phyloP scores from a whole-genome alignment of 2,797 vertebrate genomes.

The Argentina silus region DNA sequence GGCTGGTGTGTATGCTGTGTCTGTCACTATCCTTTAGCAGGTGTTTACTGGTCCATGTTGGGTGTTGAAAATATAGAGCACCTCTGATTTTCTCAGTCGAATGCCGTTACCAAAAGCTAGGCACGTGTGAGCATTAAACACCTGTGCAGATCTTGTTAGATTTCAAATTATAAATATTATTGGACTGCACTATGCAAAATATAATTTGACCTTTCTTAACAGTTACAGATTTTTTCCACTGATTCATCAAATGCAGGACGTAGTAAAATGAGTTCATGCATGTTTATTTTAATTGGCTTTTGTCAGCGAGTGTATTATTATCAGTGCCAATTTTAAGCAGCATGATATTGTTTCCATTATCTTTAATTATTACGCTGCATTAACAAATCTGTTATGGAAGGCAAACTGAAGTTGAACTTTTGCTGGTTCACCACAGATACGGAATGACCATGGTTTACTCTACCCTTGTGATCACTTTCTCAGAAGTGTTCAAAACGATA shows the following conservation, averaged over 20 bases:
- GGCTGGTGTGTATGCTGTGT: neutral
- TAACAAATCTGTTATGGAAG: constrained; percentile 4
- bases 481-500: no score
- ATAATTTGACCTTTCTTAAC: neutral
- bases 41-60: neutral
- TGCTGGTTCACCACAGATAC: neutral
- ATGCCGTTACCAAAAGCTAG: neutral
- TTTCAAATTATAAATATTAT: neutral
- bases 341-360: constrained; percentile 26
- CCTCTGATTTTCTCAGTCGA: neutral
- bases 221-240: neutral
- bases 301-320: constrained; percentile 6
- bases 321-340: constrained; percentile 5
- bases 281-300: constrained; percentile 15
- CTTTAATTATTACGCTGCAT: constrained; percentile 16
- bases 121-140: neutral
- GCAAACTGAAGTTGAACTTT: constrained; percentile 14
- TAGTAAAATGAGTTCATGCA: constrained; percentile 13
- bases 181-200: constrained; percentile 12
- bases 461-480: neutral
- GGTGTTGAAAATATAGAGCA: neutral
- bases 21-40: neutral
- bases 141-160: neutral
- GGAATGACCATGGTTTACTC: neutral
- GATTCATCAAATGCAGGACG: constrained; percentile 9